These are phyloP conservation scores for Drosophila stalkeri DNA, from an alignment of 2,888 invertebrate genomes.

Conservation along the genomic window DNA sequence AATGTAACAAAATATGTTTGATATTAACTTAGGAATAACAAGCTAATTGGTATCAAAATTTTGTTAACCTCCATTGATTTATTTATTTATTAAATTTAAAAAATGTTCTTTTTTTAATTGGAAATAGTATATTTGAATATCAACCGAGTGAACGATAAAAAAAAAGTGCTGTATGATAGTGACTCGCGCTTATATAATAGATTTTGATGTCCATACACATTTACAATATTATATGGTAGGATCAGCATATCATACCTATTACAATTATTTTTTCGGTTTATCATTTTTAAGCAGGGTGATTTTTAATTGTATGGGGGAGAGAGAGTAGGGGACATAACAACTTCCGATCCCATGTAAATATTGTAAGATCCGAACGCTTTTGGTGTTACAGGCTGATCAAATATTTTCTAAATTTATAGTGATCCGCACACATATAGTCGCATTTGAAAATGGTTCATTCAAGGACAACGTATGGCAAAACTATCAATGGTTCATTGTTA, in stretches of 20 bases:
- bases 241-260: slow-evolving; percentile 15
- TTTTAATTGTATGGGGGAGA: background rate
- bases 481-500: slow-evolving; percentile 92
- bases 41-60: slow-evolving; percentile 9
- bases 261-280: slow-evolving; percentile 4
- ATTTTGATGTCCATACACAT: slow-evolving; percentile 11
- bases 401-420: background rate
- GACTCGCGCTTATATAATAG: slow-evolving; percentile 9
- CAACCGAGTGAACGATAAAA: slow-evolving; percentile 14
- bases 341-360: slow-evolving; percentile 20
- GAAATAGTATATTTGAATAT: slow-evolving; percentile 19
- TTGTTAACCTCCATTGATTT: slow-evolving; percentile 4
- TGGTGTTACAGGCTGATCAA: slow-evolving; percentile 7
- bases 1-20: slow-evolving; percentile 37
- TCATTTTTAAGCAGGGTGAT: background rate
- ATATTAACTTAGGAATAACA: slow-evolving; percentile 19
- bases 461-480: slow-evolving; percentile 98
- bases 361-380: background rate
- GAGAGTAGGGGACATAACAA: background rate
- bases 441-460: slow-evolving; percentile 87
- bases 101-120: background rate
- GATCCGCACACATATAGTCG: slow-evolving; percentile 3
- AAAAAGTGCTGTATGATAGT: slow-evolving; percentile 10
- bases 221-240: slow-evolving; percentile 17
- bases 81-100: background rate